Base-by-base conservation (phyloP, 2,888 invertebrate species). In the Poecilobothrus nobilitatus region DNA sequence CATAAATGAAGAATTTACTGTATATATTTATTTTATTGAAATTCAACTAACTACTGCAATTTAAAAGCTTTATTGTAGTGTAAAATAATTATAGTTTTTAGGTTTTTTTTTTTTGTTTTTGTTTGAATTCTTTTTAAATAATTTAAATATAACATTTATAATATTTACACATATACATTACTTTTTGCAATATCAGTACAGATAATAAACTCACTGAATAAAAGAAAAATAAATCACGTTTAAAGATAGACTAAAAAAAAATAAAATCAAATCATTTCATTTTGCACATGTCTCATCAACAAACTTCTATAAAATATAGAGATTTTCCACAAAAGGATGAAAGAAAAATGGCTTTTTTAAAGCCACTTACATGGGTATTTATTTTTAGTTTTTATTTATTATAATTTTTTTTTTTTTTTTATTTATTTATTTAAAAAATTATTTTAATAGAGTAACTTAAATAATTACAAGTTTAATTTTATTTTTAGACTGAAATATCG, bases 381-480 rank as follows among this genome's bases (percentile, higher is more conserved):
- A 10, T 3, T 63, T 65, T 27, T 63, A 63, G 3, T 66, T 44
- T 10, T 66, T 66, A 27, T 37, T 37, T 37, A 37, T 37, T n/a
- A n/a, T n/a, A n/a, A n/a, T n/a, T n/a, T n/a, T n/a, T n/a, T n/a
- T n/a, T n/a, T n/a, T n/a, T n/a, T n/a, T 10, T 37, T 37, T 37
- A 37, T 10, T 37, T 8, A 34, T 37, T 37, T 8, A 37, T 37
- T 37, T 10, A 37, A 27, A 27, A 12, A 37, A 37, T 12, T 8
- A 7, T 37, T 37, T 37, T 10, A 4, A 10, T 37, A 5, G 8
- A 34, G 37, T 37, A 37, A 37, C 37, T 5, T 7, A 37, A 10
- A 37, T 37, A 37, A 37, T 37, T 37, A 37, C 2, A 37, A 37
- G 37, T 37, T 10, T 10, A 78, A 78, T 76, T 76, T 33, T 21